Conservation (phyloP, 2,888 invertebrate species). For the Chaetoderma sp. region DNA sequence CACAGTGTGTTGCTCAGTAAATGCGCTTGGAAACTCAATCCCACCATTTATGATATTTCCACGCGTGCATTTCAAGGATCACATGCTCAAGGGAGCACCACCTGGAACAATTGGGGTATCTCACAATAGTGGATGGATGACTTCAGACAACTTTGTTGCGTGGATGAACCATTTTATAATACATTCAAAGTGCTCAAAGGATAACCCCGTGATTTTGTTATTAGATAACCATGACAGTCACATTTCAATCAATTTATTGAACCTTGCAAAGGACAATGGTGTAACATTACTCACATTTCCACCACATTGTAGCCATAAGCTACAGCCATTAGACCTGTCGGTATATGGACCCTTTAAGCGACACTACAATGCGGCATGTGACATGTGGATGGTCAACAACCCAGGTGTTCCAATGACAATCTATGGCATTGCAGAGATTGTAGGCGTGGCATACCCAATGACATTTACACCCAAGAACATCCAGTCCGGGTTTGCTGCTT, state of each 20-base stretch:
- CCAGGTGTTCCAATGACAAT: conserved; percentile 64
- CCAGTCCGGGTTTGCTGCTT: conserved; percentile 56
- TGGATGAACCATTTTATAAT: conserved; percentile 49
- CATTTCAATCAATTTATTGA: conserved; percentile 41
- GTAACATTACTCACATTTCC: conserved; percentile 64
- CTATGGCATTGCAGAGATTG: conserved; percentile 56
- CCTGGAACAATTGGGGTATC: conserved; percentile 15
- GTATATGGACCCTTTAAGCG: conserved; percentile 66
- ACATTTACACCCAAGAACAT: conserved; percentile 59
- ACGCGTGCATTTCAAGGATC: conserved; percentile 13
- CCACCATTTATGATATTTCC: conserved; percentile 22
- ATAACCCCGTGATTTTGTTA: conserved; percentile 44
- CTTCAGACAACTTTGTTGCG: conserved; percentile 19
- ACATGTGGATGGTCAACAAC: conserved; percentile 54
- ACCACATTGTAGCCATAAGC: conserved; percentile 63
- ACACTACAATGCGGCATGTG: conserved; percentile 42
- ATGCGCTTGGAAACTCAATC: conserved; percentile 10
- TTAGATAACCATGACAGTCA: conserved; percentile 57
- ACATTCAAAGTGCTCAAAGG: conserved; percentile 41
- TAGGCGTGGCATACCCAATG: background rate
- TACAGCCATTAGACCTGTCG: conserved; percentile 68
- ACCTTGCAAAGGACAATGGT: conserved; percentile 58
- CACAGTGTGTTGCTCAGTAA: conserved; percentile 7
- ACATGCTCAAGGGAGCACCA: conserved; percentile 8
- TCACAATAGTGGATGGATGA: conserved; percentile 32